Conservation (phyloP, 2,113 vertebrate genomes). For the Chitala chitala region DNA sequence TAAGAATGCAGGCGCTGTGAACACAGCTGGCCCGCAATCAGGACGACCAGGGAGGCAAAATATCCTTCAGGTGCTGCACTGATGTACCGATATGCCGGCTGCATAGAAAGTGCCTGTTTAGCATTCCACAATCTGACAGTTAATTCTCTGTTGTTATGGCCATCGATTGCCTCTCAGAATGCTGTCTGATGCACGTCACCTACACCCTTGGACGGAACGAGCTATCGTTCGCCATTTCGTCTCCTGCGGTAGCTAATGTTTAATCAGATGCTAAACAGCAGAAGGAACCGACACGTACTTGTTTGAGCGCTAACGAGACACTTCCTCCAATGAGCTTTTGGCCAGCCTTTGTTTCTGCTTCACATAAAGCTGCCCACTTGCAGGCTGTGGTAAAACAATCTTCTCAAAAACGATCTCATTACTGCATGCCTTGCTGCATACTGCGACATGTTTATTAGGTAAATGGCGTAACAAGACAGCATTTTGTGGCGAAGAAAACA, state of each 20-base stretch:
- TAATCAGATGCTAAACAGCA: conserved; percentile 30
- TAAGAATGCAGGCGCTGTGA: neutral
- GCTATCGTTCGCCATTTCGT: conserved; percentile 51
- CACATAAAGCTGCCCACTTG: neutral
- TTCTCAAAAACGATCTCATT: neutral
- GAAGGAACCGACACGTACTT: conserved; percentile 24
- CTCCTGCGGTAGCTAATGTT: conserved; percentile 49
- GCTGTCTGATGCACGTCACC: conserved; percentile 26
- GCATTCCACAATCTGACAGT: conserved; percentile 33
- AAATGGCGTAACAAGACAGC: neutral
- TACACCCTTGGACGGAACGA: conserved; percentile 38
- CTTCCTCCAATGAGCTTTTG: conserved; percentile 47
- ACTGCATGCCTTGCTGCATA: neutral
- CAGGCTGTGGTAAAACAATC: neutral
- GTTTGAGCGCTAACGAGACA: conserved; percentile 47
- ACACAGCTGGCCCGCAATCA: conserved; percentile 4
- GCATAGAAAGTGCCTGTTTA: conserved; percentile 38
- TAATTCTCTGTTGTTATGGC: conserved; percentile 46
- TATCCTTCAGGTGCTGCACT: conserved; percentile 6
- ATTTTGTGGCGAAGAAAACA: neutral
- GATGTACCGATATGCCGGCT: conserved; percentile 42
- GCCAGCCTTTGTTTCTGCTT: conserved; percentile 38
- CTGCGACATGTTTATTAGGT: neutral
- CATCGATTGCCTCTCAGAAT: conserved; percentile 35
- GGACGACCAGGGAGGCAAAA: neutral